phyloP scores from a whole-genome alignment of 2,888 invertebrate genomes.

The Rotaria sp. region DNA sequence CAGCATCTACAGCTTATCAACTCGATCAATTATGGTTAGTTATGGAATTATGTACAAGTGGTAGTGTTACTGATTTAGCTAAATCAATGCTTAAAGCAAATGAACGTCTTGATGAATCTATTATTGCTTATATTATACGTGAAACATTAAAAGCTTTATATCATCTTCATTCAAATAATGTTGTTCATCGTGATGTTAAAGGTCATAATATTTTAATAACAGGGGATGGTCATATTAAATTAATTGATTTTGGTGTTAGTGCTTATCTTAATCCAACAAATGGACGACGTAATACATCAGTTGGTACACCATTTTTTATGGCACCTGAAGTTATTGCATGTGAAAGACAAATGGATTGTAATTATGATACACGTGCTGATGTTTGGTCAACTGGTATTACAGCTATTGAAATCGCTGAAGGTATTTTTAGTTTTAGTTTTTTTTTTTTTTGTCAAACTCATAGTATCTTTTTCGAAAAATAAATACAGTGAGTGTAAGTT shows the following conservation, averaged over 20 bases:
- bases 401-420: constrained; percentile 78
- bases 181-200: constrained; percentile 79
- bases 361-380: constrained; percentile 74
- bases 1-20: constrained; percentile 33
- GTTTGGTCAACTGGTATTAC: constrained; percentile 86
- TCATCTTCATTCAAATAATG: constrained; percentile 74
- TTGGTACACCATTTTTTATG: constrained; percentile 90
- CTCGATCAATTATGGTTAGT: constrained; percentile 75
- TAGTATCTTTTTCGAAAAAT: too few relatives aligned
- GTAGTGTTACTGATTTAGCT: constrained; percentile 73
- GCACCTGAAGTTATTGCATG: constrained; percentile 82
- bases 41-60: constrained; percentile 80
- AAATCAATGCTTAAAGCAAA: constrained; percentile 66
- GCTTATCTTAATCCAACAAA: constrained; percentile 63
- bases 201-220: constrained; percentile 80
- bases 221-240: constrained; percentile 73
- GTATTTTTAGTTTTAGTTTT: background rate
- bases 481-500: too few relatives aligned
- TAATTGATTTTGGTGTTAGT: constrained; percentile 83
- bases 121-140: constrained; percentile 77
- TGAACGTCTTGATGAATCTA: constrained; percentile 73
- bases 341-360: constrained; percentile 72
- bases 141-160: constrained; percentile 74
- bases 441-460: background rate
- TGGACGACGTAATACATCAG: constrained; percentile 64